Evolutionary conservation across 1,140 invertebrate species (phyloP).

Genomic region (Hyphantria cunea): DNA sequence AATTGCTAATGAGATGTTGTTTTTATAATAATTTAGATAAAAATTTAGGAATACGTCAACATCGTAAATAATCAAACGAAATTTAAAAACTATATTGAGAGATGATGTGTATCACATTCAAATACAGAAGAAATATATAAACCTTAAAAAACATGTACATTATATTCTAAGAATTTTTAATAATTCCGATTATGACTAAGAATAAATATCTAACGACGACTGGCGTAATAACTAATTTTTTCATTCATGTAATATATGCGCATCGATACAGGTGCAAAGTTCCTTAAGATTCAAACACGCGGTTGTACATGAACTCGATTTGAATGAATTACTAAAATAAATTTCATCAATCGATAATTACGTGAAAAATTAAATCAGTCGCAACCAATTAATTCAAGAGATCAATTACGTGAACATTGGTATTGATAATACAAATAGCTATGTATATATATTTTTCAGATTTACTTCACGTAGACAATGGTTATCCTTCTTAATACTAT

Average conservation of each 20-base stretch:
- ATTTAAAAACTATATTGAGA: too few relatives aligned
- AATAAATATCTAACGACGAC: constrained; percentile 17
- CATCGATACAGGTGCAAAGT: too few relatives aligned
- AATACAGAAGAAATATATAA: constrained; percentile 1
- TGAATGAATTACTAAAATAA: too few relatives aligned
- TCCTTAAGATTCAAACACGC: too few relatives aligned
- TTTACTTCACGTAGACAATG: constrained; percentile 1
- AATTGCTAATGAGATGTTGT: too few relatives aligned
- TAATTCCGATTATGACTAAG: constrained; percentile 24
- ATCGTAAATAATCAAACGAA: too few relatives aligned
- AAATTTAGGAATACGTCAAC: too few relatives aligned
- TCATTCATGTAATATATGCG: too few relatives aligned
- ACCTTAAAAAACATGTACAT: background rate
- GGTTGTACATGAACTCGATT: too few relatives aligned
- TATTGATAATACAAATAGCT: constrained; percentile 21
- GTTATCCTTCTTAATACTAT: constrained; percentile 14
- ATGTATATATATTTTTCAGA: constrained; percentile 16
- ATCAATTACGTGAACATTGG: constrained; percentile 30
- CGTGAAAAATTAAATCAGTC: constrained; percentile 13
- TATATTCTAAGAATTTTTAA: background rate
- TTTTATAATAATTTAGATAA: too few relatives aligned
- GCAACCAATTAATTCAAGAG: constrained; percentile 27
- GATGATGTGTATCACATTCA: too few relatives aligned
- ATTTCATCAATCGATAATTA: constrained; percentile 7
- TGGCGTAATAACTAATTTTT: too few relatives aligned